Conservation (phyloP, 2,113 vertebrate species). For the Hucho hucho region DNA sequence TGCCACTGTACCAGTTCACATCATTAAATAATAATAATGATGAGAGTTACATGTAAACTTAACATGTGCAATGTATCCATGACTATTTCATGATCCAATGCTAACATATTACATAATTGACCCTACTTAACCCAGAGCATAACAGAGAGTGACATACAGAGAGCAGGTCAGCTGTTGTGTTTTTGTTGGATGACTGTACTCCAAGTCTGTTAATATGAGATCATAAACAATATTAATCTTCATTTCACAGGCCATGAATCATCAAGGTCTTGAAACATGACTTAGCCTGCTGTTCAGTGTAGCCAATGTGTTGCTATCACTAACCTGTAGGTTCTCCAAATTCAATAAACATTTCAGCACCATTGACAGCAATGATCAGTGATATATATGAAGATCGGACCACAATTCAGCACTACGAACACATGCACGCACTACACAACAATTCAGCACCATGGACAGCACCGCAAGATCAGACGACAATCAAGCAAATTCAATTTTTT, state of each 20-base stretch:
- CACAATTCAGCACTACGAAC: too few species aligned
- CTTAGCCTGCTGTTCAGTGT: neutral
- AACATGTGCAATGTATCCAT: neutral
- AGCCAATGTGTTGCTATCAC: too few species aligned
- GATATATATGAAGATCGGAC: too few species aligned
- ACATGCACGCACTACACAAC: too few species aligned
- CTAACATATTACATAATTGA: neutral
- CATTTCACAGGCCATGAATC: slow-evolving; percentile 69
- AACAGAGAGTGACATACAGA: neutral
- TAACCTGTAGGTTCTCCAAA: too few species aligned
- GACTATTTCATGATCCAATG: neutral
- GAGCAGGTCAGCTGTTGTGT: slow-evolving; percentile 29
- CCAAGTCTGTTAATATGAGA: slow-evolving; percentile 61
- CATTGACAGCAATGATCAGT: too few species aligned
- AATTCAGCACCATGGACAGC: too few species aligned
- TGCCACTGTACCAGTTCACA: neutral
- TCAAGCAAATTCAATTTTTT: slow-evolving; percentile 55
- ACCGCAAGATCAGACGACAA: slow-evolving; percentile 25
- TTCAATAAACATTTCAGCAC: too few species aligned
- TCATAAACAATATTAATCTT: slow-evolving; percentile 72
- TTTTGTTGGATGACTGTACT: slow-evolving; percentile 49
- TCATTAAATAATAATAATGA: neutral
- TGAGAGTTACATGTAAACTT: neutral
- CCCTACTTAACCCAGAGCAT: neutral
- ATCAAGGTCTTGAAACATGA: slow-evolving; percentile 56